Evolutionary conservation across 2,797 vertebrate genomes (phyloP), one percentile per base, ranked within the genome.

Genomic region (Neosilurus hyrtlii): DNA sequence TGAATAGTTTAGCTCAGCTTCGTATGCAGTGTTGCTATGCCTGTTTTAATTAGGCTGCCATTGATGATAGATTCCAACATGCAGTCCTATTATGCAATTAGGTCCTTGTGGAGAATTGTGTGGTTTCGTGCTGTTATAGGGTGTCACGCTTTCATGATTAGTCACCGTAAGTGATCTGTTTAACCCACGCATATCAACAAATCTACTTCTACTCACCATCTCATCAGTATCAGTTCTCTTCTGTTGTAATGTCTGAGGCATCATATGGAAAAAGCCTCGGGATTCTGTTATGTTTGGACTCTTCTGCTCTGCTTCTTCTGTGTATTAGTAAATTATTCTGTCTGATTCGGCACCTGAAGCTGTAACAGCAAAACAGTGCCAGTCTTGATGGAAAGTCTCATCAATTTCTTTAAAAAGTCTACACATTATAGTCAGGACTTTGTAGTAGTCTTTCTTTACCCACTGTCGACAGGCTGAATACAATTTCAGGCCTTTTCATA

Each of bases 11-110:
- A 52, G 78, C 72, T 75, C 71, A 68, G 84, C 67, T 65, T 68
- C 22, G 70, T 81, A 26, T 80, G 80, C 82, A 49, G 20, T 52
- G 57, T 59, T 71, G 76, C 76, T 80, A 52, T 72, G 68, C 49
- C 80, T 20, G 35, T 81, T 87, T 75, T 85, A 88, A 88, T 89
- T 86, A 83, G 84, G 30, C 66, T 80, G 81, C 81, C 80, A 57
- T 83, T 78, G 52, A 73, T 87, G 86, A 88, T 83, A 83, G 80
- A 84, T 73, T 79, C 74, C 67, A 63, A 72, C 73, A 82, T 61
- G 74, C 49, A 10, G 76, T 66, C 57, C 78, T 83, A 65, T 78
- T 65, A 78, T 74, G 78, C 30, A 81, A 78, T 61, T 30, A 63
- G 73, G 82, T 35, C 26, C 75, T 30, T 76, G 78, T 22, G 30